Conservation (phyloP, 2,113 vertebrate species). For the Oncorhynchus masou region DNA sequence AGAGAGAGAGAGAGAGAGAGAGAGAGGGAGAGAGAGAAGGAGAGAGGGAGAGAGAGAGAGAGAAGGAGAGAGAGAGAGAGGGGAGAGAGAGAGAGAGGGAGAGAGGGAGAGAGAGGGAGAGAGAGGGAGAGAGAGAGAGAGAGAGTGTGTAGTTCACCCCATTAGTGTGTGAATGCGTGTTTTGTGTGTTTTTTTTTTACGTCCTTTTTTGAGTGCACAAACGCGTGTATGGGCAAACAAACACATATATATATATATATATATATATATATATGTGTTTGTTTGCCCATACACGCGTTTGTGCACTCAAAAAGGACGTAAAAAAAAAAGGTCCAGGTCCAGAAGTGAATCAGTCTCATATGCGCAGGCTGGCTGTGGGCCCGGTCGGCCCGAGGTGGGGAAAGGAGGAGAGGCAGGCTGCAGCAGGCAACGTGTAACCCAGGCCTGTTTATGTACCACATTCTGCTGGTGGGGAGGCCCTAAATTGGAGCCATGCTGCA, state of each 20-base stretch:
- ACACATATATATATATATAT: no score
- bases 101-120: no score
- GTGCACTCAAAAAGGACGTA: slow-evolving; percentile 2
- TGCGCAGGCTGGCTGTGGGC: slow-evolving; percentile 39
- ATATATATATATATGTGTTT: background rate
- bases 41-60: no score
- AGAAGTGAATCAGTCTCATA: slow-evolving; percentile 72
- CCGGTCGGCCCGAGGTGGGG: no score
- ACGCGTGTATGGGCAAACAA: no score
- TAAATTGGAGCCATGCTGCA: slow-evolving; percentile 88
- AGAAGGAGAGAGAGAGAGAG: no score
- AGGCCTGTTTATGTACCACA: slow-evolving; percentile 29
- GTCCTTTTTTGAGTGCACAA: no score
- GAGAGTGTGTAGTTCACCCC: slow-evolving; percentile 46
- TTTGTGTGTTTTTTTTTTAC: background rate
- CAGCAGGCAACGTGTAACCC: slow-evolving; percentile 40
- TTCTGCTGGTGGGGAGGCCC: slow-evolving; percentile 65
- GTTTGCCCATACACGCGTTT: background rate
- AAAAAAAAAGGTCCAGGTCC: slow-evolving; percentile 60
- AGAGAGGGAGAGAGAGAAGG: no score
- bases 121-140: no score
- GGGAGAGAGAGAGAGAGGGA: no score
- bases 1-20: no score
- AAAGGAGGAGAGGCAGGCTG: slow-evolving; percentile 45
- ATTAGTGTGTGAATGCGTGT: slow-evolving; percentile 52